Percentiles rank a stretch among this genome's conserved stretches.
Evolutionary conservation across 2,888 invertebrate genomes (phyloP).

Genomic region (Drosophila prostipennis): DNA sequence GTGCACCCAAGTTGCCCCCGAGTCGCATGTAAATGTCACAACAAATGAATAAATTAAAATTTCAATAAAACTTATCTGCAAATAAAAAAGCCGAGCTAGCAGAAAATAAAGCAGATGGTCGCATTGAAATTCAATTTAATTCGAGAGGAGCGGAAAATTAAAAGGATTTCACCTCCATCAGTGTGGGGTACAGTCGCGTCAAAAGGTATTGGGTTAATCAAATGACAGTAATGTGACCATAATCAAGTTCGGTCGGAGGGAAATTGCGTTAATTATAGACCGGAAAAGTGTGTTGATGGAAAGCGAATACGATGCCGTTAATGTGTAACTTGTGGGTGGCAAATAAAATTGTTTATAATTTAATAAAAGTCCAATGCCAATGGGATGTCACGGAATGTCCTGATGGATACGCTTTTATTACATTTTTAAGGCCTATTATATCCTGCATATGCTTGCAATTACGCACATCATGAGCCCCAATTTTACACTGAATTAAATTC

Average conservation of each 20-base stretch:
- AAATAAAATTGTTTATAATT: slow-evolving; percentile 12
- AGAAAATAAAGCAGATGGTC: slow-evolving; percentile 12
- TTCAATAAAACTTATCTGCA: slow-evolving; percentile 44
- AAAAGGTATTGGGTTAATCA: slow-evolving; percentile 37
- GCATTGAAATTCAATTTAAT: slow-evolving; percentile 21
- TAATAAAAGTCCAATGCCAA: slow-evolving; percentile 6
- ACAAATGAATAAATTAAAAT: slow-evolving; percentile 47
- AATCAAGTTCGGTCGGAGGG: slow-evolving; percentile 22
- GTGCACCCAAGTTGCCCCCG: slow-evolving; percentile 14
- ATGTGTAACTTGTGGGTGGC: slow-evolving; percentile 9
- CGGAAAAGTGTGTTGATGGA: slow-evolving; percentile 29
- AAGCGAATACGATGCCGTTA: slow-evolving; percentile 15
- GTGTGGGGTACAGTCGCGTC: slow-evolving; percentile 1
- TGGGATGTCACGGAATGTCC: neutral
- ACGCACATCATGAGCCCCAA: slow-evolving; percentile 16
- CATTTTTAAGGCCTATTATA: slow-evolving; percentile 5
- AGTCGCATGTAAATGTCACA: slow-evolving; percentile 40
- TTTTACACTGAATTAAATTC: slow-evolving; percentile 28
- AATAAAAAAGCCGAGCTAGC: slow-evolving; percentile 7
- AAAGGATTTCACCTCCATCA: slow-evolving; percentile 8
- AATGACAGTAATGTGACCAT: slow-evolving; percentile 39
- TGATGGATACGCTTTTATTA: slow-evolving; percentile 19
- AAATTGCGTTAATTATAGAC: slow-evolving; percentile 38
- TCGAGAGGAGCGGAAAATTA: slow-evolving; percentile 4
- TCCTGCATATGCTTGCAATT: slow-evolving; percentile 22